Evolutionary conservation across 2,888 invertebrate genomes (phyloP), one percentile per base, ranked within the genome.

Genomic region (Anarsia innoxiella): DNA sequence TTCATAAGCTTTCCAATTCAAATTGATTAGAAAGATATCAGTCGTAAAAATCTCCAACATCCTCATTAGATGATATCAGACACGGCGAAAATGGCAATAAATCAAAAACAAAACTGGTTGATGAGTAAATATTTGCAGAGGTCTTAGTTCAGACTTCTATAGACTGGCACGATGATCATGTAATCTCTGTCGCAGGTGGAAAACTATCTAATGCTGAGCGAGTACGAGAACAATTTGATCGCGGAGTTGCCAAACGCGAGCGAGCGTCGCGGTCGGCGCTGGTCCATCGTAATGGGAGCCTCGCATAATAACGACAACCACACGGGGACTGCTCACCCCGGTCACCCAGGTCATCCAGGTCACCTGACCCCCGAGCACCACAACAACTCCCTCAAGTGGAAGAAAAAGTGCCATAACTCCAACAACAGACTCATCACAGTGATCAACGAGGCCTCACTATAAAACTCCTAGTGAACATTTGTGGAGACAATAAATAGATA

Each of bases 131-230:
- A n/a, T n/a, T n/a, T n/a, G n/a, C n/a, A n/a, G n/a, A n/a, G n/a
- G n/a, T n/a, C n/a, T n/a, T n/a, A n/a, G n/a, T n/a, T n/a, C n/a
- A n/a, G n/a, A n/a, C n/a, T n/a, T n/a, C n/a, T n/a, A n/a, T n/a
- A n/a, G n/a, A n/a, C n/a, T n/a, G n/a, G n/a, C n/a, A n/a, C n/a
- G n/a, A n/a, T n/a, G 8, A 19, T 6, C 10, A 26, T 26, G 5
- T 14, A 5, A 12, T 36, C 23, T 33, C 37, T 3, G 44, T 54
- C 51, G n/a, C 76, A 88, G 86, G 91, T 93, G 47, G 93, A 94
- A 71, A 93, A 93, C 78, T 93, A 93, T 68, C 80, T 94, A 56
- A 93, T 94, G 93, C 87, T 93, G 46, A 93, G 93, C 57, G 94
- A 94, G 71, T 93, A 93, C 70, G 93, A 94, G 68, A 93, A 93